Base-by-base conservation (phyloP, 2,888 invertebrate genomes). In the Gibbula magus region DNA sequence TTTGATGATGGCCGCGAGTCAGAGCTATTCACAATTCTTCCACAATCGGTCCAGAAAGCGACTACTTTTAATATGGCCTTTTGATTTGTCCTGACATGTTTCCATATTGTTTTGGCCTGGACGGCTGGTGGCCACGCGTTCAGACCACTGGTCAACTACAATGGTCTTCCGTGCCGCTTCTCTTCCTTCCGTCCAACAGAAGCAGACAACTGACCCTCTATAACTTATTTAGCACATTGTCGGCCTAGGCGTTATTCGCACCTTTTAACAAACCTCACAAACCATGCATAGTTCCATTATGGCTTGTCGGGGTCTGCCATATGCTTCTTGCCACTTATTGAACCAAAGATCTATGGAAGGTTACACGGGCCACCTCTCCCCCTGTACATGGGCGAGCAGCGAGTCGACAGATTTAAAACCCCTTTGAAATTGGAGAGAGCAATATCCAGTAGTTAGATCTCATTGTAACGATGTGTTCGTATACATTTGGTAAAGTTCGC, bases 31-130 rank as follows among this genome's bases (percentile, higher is more conserved):
- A 70, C 45, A 70, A 32, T 56, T 25, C 70, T 20, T 70, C 70
- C 18, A 32, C 35, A 32, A 20, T 20, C 32, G 20, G 35, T 70
- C 32, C 39, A 35, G 32, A 70, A 70, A 70, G 70, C 29, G 32
- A 70, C 20, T 35, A 32, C 35, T 70, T 70, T 22, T 70, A 32
- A 70, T 70, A 35, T 70, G 32, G 70, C 35, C 70, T 70, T 70
- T 70, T 32, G 70, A 70, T 70, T 70, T 70, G 39, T 70, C 39
- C 70, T 70, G 70, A 70, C 70, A 70, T 70, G 70, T 70, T 70
- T 70, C 70, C 32, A 39, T 70, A 70, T 70, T 70, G 70, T 70
- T 32, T 32, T 70, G 70, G 70, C 35, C 70, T 20, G 20, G 70
- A 35, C 35, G 70, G 70, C 70, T 39, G 35, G 70, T 70, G 70